Evolutionary conservation across 2,797 vertebrate genomes (phyloP).

Genomic region (Epinephelus coioides): DNA sequence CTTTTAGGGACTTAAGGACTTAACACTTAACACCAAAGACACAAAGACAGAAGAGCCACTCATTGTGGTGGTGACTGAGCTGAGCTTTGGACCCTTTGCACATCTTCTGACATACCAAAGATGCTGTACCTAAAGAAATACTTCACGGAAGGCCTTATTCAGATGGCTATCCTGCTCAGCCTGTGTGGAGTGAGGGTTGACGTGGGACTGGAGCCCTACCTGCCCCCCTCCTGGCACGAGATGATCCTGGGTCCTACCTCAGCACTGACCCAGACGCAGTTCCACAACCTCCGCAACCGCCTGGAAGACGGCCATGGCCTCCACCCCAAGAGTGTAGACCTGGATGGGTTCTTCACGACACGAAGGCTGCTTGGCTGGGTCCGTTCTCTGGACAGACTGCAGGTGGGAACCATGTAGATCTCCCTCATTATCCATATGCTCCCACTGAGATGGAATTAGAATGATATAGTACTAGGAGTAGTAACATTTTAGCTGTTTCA

Average conservation of each 20-base stretch:
- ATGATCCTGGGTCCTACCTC: conserved; percentile 91
- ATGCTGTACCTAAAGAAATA: conserved; percentile 93
- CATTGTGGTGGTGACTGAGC: background rate
- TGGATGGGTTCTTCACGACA: conserved; percentile 90
- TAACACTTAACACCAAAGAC: background rate
- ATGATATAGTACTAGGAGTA: background rate
- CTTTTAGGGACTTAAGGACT: background rate
- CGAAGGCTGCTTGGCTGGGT: conserved; percentile 90
- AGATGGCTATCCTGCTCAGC: conserved; percentile 95
- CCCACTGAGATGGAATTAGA: background rate
- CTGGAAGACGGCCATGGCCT: conserved; percentile 85
- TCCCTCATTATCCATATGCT: background rate
- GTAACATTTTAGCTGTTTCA: background rate
- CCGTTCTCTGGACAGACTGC: conserved; percentile 88
- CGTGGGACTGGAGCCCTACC: conserved; percentile 92
- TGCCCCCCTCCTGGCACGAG: conserved; percentile 86
- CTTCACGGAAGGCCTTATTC: conserved; percentile 95
- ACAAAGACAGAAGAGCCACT: background rate
- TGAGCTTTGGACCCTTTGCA: background rate
- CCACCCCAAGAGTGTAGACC: conserved; percentile 90
- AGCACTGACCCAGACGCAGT: conserved; percentile 90
- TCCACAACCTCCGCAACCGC: conserved; percentile 90
- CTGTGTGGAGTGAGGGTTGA: conserved; percentile 91
- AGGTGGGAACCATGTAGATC: conserved; percentile 43
- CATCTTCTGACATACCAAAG: background rate